Conservation (phyloP, 2,797 vertebrate genomes). For the Protonibea diacanthus region DNA sequence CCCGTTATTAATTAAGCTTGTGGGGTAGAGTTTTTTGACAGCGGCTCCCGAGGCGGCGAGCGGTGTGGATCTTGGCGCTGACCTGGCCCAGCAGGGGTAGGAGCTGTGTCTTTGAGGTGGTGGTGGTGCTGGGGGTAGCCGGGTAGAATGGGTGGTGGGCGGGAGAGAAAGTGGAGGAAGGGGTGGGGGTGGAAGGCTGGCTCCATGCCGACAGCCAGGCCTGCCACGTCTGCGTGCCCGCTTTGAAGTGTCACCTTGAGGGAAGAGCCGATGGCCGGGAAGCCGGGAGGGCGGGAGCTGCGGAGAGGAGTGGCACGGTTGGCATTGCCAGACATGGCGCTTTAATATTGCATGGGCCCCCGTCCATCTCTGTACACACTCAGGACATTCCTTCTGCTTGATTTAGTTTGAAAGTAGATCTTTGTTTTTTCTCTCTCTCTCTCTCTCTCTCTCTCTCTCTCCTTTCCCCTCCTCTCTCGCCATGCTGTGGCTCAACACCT, state of each 20-base stretch:
- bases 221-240: slow-evolving; percentile 83
- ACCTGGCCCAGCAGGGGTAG: slow-evolving; percentile 84
- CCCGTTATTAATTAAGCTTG: slow-evolving; percentile 87
- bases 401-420: slow-evolving; percentile 88
- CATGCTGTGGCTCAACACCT: slow-evolving; percentile 82
- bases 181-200: slow-evolving; percentile 77
- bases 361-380: slow-evolving; percentile 86
- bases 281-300: slow-evolving; percentile 82
- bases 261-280: slow-evolving; percentile 87
- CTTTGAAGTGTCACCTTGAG: slow-evolving; percentile 98
- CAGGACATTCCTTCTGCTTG: slow-evolving; percentile 88
- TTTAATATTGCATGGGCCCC: slow-evolving; percentile 90
- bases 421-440: slow-evolving; percentile 66
- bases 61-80: slow-evolving; percentile 86
- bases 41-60: slow-evolving; percentile 82
- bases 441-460: not conserved
- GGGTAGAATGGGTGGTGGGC: slow-evolving; percentile 73
- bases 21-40: slow-evolving; percentile 85
- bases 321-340: slow-evolving; percentile 84
- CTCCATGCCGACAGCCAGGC: slow-evolving; percentile 88
- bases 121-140: slow-evolving; percentile 66
- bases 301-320: slow-evolving; percentile 85
- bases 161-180: slow-evolving; percentile 77
- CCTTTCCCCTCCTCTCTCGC: slow-evolving; percentile 50
- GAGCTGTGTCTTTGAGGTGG: slow-evolving; percentile 87